phyloP scores from a whole-genome alignment of 2,888 invertebrate species.

The Scaeva pyrastri region DNA sequence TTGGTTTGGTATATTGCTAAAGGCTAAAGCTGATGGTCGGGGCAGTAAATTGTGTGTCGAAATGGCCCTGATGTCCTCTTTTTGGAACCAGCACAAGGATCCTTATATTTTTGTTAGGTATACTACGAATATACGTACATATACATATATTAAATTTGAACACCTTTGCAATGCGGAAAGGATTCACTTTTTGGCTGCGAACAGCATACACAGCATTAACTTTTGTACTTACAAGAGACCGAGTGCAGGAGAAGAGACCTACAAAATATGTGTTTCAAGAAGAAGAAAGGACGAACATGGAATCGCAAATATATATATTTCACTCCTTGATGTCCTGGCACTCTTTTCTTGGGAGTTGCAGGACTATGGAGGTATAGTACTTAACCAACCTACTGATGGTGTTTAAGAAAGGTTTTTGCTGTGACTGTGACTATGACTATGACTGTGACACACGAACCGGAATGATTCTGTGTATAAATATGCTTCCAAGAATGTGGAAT shows the following conservation, averaged over 20 bases:
- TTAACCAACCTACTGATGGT: background rate
- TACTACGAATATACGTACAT: no score
- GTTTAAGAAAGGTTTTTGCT: slow-evolving; percentile 65
- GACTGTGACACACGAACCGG: slow-evolving; percentile 49
- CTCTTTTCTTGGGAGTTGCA: slow-evolving; percentile 20
- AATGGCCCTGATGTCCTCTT: slow-evolving; percentile 46
- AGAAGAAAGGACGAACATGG: slow-evolving; percentile 23
- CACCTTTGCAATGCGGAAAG: slow-evolving; percentile 42
- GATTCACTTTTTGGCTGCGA: slow-evolving; percentile 47
- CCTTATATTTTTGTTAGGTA: slow-evolving; percentile 22
- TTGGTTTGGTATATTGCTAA: slow-evolving; percentile 2
- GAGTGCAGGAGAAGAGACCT: background rate
- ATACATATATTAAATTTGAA: slow-evolving; percentile 43
- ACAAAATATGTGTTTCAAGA: background rate
- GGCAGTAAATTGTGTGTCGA: slow-evolving; percentile 55
- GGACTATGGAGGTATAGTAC: background rate
- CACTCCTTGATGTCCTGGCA: slow-evolving; percentile 50
- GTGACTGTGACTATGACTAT: no score
- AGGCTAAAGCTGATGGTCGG: no score
- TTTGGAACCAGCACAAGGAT: slow-evolving; percentile 30
- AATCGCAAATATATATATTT: slow-evolving; percentile 60
- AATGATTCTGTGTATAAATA: slow-evolving; percentile 40
- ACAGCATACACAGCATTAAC: slow-evolving; percentile 34
- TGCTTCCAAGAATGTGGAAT: slow-evolving; percentile 31
- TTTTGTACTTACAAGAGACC: slow-evolving; percentile 18